Base-by-base conservation (phyloP, 2,888 invertebrate species). In the Pasiphila rectangulata region DNA sequence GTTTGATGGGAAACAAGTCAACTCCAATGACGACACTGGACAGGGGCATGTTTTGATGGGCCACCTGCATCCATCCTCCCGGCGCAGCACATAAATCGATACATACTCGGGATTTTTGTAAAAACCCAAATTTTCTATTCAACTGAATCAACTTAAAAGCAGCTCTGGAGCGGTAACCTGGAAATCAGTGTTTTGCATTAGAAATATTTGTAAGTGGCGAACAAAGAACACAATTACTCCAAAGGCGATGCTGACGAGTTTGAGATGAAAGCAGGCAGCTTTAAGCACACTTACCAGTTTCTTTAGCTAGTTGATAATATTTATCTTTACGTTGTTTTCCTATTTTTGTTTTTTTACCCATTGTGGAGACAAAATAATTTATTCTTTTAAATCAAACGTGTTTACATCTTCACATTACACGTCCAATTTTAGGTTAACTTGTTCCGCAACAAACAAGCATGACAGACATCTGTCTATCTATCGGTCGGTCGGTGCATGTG, bases 41-140 rank as follows among this genome's bases (percentile, higher is more conserved):
- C 0, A 98, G 92, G 0, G 99, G 99, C 97, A 99, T 98, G 75
- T 98, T 96, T 78, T 99, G 95, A 66, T 95, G 94, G 35, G 98
- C 99, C 41, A 99, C 99, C 85, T 97, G 99, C 94, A 99, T 96
- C 99, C 99, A 99, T 63, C 98, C 98, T 71, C 99, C 99, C 0
- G 99, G 99, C 1, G 99, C 99, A 7, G 99, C 99, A 86, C 99
- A 99, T 53, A 99, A 89, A 91, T 99, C 99, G 68, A 99, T 93
- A 62, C 98, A 95, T 90, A 99, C 98, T 90, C 96, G 92, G 0
- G 98, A 96, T 72, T 94, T 95, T 90, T 99, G 97, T 3, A 99
- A 89, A 81, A 99, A 99, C 41, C 97, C 96, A 86, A 96, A 99
- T 78, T 98, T 98, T 55, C 98, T 91, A 84, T 99, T 99, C 39